phyloP scores from a whole-genome alignment of 2,888 invertebrate species.

The Catocala sponsa region DNA sequence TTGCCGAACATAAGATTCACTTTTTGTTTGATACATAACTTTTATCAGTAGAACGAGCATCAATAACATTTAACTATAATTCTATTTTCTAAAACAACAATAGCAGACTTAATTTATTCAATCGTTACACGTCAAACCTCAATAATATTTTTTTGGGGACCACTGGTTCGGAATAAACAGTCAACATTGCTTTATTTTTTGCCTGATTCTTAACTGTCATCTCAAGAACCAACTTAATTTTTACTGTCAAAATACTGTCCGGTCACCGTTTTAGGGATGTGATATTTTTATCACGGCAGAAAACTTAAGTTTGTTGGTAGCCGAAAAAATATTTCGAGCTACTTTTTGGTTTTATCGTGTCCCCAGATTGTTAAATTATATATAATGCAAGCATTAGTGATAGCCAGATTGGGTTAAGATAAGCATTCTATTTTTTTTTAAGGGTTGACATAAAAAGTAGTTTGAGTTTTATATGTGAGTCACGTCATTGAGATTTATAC shows the following conservation, averaged over 20 bases:
- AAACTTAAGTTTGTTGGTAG: conserved; percentile 30
- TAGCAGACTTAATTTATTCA: conserved; percentile 65
- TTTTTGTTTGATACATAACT: conserved; percentile 1
- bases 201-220: conserved; percentile 36
- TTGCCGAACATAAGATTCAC: background rate
- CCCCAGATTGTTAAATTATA: conserved; percentile 35
- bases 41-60: conserved; percentile 7
- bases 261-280: conserved; percentile 12
- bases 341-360: conserved; percentile 36
- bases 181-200: conserved; percentile 58
- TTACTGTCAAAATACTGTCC: conserved; percentile 15
- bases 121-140: conserved; percentile 58
- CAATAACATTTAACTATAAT: conserved; percentile 6
- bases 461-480: conserved; percentile 3
- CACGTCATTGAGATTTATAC: background rate
- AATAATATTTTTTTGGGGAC: conserved; percentile 59
- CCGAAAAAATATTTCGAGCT: conserved; percentile 27
- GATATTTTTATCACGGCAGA: conserved; percentile 11
- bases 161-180: conserved; percentile 66
- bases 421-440: conserved; percentile 30
- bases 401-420: conserved; percentile 33
- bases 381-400: conserved; percentile 40
- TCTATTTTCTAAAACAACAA: conserved; percentile 45
- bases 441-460: conserved; percentile 14
- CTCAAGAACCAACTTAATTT: conserved; percentile 31